phyloP scores from a whole-genome alignment of 1,140 invertebrate species.

The Caenorhabditis elegans region WBcel235 BX284602.5:11209501-11210000 shows the following conservation, averaged over 20 bases:
- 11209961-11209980: too few relatives aligned
- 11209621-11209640: too few relatives aligned
- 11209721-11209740: neutral
- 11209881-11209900: neutral
- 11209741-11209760: slow-evolving; percentile 33
- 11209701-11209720: slow-evolving; percentile 39
- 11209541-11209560: slow-evolving; percentile 42
- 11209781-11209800: slow-evolving; percentile 43
- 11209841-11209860: slow-evolving; percentile 18
- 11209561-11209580: slow-evolving; percentile 46
- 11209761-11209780: slow-evolving; percentile 41
- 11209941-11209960: neutral
- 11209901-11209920: neutral
- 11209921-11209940: neutral
- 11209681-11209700: slow-evolving; percentile 33
- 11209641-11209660: slow-evolving; percentile 48
- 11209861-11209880: slow-evolving; percentile 1
- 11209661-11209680: slow-evolving; percentile 43
- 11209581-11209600: neutral
- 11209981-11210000: neutral
- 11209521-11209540: slow-evolving; percentile 37
- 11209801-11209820: neutral
- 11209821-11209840: neutral
- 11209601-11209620: too few relatives aligned
- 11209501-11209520: slow-evolving; percentile 33